Evolutionary conservation across 92 coral and sea anemone species (phyloP), one percentile per base, ranked within the genome.

Genomic region (Metridium senile): DNA sequence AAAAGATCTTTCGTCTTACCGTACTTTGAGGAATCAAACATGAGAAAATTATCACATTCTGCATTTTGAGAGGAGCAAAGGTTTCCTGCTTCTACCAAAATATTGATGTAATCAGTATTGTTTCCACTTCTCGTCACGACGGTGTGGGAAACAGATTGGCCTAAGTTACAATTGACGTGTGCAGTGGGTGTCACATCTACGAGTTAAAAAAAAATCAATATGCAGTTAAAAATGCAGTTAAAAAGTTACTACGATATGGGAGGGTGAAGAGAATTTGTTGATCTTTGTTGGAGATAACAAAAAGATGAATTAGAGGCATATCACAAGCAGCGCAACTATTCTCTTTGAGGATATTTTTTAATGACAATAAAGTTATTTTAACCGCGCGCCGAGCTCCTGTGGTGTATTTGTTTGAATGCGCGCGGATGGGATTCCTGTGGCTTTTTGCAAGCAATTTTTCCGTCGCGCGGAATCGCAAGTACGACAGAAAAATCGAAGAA

Each of bases 21-120:
- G 56, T 81, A 86, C 31, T 35, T 64, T 0, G 58, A 59, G 27
- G 90, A 86, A 76, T 62, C 58, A 51, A 86, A 86, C 1, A 86
- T 80, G 28, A 62, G 71, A 77, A 86, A 86, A 11, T 71, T n/a
- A 19, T 64, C 31, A 45, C 85, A 70, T 32, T 79, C 29, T 62
- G 58, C 11, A 35, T 69, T 29, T 54, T 62, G 26, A 77, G 82
- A 32, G 68, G 78, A 13, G 13, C 7, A 8, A 19, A 26, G 21
- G 86, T 54, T 19, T 54, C n/a, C 81, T 7, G 86, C 86, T 1
- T 72, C 20, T 0, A 79, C 17, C 51, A 90, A 59, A 8, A 83
- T 28, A 8, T 53, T 75, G 27, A 46, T 54, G 82, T 45, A 82
- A 16, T 29, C 29, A 0, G 62, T 31, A 33, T 59, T 9, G 30